These are phyloP conservation scores for Nemapogon koenigi DNA, from an alignment of 2,888 invertebrate species.

Conservation along the genomic window DNA sequence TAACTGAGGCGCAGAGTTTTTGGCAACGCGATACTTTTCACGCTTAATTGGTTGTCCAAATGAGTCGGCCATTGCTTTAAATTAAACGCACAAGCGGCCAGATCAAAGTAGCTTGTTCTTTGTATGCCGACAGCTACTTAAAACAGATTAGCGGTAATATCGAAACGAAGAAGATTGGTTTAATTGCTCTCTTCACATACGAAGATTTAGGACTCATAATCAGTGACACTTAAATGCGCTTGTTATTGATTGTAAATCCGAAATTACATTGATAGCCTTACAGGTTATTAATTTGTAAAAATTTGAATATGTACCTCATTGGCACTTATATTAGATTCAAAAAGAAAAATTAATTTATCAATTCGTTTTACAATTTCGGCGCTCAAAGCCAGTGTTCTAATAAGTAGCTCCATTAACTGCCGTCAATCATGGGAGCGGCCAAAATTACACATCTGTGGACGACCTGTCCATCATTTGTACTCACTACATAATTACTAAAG, in stretches of 20 bases:
- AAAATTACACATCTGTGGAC: conserved; percentile 4
- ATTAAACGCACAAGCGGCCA: conserved; percentile 38
- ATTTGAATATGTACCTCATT: too few species aligned
- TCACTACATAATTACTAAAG: too few species aligned
- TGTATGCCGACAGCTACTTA: conserved; percentile 25
- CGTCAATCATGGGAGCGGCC: conserved; percentile 5
- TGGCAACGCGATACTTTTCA: conserved; percentile 42
- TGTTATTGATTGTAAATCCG: too few species aligned
- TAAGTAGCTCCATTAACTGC: conserved; percentile 5
- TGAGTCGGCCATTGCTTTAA: conserved; percentile 36
- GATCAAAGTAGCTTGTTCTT: conserved; percentile 43
- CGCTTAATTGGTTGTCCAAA: conserved; percentile 54
- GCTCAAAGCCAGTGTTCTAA: not conserved
- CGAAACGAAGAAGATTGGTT: conserved; percentile 34
- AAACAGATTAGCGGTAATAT: conserved; percentile 49
- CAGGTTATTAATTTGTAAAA: too few species aligned
- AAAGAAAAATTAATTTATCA: too few species aligned
- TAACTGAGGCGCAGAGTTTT: conserved; percentile 20
- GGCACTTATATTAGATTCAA: too few species aligned
- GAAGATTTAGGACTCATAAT: too few species aligned
- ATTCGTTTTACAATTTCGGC: too few species aligned
- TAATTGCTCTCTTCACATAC: too few species aligned
- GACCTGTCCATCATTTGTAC: not conserved
- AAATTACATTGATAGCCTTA: too few species aligned
- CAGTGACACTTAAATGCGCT: too few species aligned